A percentile compares a stretch with the other conserved stretches of the same genome.
Conservation (phyloP, 1,140 invertebrate species). For the Chironomus striatipennis region DNA sequence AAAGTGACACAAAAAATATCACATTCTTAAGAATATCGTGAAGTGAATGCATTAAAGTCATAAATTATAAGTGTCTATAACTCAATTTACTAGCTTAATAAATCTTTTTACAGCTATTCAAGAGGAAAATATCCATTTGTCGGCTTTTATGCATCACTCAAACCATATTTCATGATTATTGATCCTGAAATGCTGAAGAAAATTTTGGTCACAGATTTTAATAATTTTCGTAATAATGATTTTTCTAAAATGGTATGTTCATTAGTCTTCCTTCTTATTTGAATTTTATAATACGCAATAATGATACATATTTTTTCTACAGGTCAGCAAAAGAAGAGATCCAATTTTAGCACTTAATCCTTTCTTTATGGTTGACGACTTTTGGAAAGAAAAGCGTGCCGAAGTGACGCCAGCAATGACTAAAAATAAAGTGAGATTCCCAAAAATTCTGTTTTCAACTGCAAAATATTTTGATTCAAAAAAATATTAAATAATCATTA, state of each 20-base stretch:
- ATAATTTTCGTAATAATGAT: conserved; percentile 40
- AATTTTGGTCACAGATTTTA: conserved; percentile 44
- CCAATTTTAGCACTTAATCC: conserved; percentile 40
- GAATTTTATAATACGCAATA: no score
- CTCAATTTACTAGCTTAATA: no score
- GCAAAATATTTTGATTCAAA: background rate
- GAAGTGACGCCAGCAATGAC: conserved; percentile 46
- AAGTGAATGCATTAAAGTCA: no score
- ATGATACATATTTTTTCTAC: no score
- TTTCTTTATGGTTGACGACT: conserved; percentile 40
- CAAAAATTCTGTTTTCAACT: conserved; percentile 25
- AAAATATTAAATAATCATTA: background rate
- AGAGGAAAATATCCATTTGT: conserved; percentile 35
- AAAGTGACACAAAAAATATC: no score
- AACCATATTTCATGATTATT: conserved; percentile 42
- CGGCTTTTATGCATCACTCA: conserved; percentile 38
- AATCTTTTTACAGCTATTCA: conserved; percentile 32
- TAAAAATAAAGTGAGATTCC: conserved; percentile 27
- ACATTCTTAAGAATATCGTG: no score
- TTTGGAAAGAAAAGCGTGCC: conserved; percentile 46
- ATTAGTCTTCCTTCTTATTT: no score
- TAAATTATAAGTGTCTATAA: no score
- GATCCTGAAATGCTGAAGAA: conserved; percentile 45
- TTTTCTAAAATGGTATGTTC: conserved; percentile 31
- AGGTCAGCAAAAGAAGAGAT: conserved; percentile 37